A percentile compares a stretch with the other conserved stretches of the same genome.
Conservation (phyloP, 2,888 invertebrate species). For the Entomobrya multifasciata region DNA sequence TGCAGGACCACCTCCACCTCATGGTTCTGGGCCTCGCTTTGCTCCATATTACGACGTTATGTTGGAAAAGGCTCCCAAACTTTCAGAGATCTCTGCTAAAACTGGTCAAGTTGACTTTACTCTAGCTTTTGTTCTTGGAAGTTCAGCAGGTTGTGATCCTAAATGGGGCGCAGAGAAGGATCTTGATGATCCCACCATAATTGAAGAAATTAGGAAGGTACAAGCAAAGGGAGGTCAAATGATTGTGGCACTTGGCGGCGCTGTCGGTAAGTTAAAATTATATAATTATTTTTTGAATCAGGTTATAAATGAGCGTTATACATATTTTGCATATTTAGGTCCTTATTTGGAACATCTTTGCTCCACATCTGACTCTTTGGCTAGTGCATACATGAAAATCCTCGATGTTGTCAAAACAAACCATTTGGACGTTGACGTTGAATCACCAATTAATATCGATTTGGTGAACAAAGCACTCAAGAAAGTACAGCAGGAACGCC, state of each 20-base stretch:
- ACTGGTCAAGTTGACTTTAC: slow-evolving; percentile 77
- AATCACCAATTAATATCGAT: slow-evolving; percentile 76
- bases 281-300: no score
- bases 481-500: slow-evolving; percentile 75
- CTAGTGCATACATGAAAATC: slow-evolving; percentile 74
- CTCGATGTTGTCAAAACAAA: slow-evolving; percentile 77
- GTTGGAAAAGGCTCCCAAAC: slow-evolving; percentile 66
- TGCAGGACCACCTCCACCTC: neutral
- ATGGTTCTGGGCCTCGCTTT: slow-evolving; percentile 44
- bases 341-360: slow-evolving; percentile 78
- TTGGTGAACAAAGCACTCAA: slow-evolving; percentile 76
- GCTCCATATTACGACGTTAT: slow-evolving; percentile 77
- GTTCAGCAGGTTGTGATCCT: slow-evolving; percentile 74
- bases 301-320: no score
- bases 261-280: no score
- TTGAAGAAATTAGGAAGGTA: slow-evolving; percentile 70
- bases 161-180: slow-evolving; percentile 75
- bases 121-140: slow-evolving; percentile 77
- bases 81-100: slow-evolving; percentile 67
- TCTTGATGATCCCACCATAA: slow-evolving; percentile 68
- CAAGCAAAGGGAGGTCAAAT: slow-evolving; percentile 74
- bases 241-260: slow-evolving; percentile 77
- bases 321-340: no score
- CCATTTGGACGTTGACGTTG: slow-evolving; percentile 78
- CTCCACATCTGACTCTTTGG: slow-evolving; percentile 58